These are phyloP conservation scores for Lordiphosa collinella DNA, from an alignment of 1,140 invertebrate species.

Conservation along the genomic window DNA sequence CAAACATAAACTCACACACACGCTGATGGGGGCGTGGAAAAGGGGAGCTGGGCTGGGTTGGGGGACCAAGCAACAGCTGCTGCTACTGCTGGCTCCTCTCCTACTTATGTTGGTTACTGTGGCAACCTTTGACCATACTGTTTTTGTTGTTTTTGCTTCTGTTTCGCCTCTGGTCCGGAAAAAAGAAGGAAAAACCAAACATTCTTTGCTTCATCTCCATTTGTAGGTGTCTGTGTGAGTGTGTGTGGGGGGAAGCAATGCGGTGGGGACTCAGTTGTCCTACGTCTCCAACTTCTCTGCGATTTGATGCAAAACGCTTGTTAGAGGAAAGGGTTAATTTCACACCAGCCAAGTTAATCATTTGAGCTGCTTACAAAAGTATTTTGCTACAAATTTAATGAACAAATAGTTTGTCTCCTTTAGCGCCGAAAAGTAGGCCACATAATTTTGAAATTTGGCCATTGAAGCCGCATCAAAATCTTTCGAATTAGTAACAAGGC, in stretches of 20 bases:
- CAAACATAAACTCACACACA: conserved; percentile 17
- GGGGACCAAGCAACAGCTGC: conserved; percentile 40
- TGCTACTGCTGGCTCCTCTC: not conserved
- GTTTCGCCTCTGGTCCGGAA: conserved; percentile 35
- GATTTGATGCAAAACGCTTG: too few species aligned
- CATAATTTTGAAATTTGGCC: too few species aligned
- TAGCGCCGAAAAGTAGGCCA: too few species aligned
- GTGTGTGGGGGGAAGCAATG: not conserved
- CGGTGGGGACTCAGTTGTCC: conserved; percentile 42
- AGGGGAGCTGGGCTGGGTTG: not conserved
- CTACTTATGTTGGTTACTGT: conserved; percentile 38
- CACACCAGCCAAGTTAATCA: not conserved
- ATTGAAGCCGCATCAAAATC: too few species aligned
- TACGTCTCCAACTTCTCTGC: conserved; percentile 5
- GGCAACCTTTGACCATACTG: conserved; percentile 43
- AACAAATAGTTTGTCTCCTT: too few species aligned
- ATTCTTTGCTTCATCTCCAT: not conserved
- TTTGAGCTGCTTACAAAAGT: not conserved
- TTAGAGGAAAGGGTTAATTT: too few species aligned
- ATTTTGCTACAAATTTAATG: too few species aligned
- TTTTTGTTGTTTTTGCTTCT: conserved; percentile 29
- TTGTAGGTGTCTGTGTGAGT: not conserved
- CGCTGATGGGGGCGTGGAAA: not conserved
- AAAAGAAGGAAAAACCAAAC: conserved; percentile 29
- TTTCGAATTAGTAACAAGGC: too few species aligned